phyloP scores from a whole-genome alignment of 92 coral and sea anemone species.

The Siderastrea radians region DNA sequence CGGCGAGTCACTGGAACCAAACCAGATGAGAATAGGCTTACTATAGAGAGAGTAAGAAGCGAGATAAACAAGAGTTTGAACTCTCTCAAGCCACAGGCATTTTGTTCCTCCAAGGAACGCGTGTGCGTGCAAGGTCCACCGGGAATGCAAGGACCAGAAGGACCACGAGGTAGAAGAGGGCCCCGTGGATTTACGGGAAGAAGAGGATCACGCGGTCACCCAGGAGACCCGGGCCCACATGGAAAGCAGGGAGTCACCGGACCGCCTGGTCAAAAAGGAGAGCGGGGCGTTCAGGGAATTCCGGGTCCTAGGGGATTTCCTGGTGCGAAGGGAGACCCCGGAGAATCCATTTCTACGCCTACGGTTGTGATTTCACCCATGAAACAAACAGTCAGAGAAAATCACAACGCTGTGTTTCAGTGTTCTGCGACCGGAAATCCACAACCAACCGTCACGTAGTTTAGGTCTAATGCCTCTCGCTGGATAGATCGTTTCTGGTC shows the following conservation, averaged over 20 bases:
- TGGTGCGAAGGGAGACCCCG: constrained; percentile 42
- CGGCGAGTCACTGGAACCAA: neutral
- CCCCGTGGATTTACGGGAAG: constrained; percentile 30
- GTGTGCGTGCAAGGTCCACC: constrained; percentile 51
- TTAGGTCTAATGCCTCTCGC: neutral
- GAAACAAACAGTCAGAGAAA: constrained; percentile 33
- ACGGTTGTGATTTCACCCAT: constrained; percentile 14
- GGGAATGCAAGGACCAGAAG: constrained; percentile 44
- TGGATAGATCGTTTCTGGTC: neutral
- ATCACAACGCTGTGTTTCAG: constrained; percentile 27
- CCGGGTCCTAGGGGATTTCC: constrained; percentile 38
- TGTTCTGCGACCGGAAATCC: constrained; percentile 52
- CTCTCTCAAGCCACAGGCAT: constrained; percentile 14
- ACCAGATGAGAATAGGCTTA: neutral
- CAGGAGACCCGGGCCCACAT: constrained; percentile 28
- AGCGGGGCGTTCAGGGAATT: neutral
- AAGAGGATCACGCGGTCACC: constrained; percentile 29
- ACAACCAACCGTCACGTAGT: constrained; percentile 14
- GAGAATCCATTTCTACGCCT: constrained; percentile 31
- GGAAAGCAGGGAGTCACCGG: constrained; percentile 32
- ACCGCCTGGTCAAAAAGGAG: constrained; percentile 22
- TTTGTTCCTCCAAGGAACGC: constrained; percentile 17
- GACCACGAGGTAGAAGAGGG: constrained; percentile 45
- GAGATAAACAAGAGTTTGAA: constrained; percentile 47
- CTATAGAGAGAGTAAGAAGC: constrained; percentile 19